phyloP scores from a whole-genome alignment of 2,113 vertebrate genomes.

The Phrynocephalus versicolor region DNA sequence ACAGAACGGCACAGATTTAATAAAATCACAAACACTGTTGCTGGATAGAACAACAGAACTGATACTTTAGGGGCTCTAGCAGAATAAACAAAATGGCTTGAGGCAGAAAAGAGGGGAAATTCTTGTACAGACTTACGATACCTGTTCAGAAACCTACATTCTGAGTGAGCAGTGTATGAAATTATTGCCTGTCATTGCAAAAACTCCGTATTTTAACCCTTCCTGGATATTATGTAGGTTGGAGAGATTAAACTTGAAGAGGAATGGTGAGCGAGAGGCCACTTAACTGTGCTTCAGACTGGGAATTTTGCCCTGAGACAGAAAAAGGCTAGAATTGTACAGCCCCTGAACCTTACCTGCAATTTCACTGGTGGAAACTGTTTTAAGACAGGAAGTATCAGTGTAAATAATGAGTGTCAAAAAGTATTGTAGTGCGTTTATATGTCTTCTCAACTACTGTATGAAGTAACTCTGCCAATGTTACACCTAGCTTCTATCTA shows the following conservation, averaged over 20 bases:
- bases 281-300: not conserved
- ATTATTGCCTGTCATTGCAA: not conserved
- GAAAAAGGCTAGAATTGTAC: not conserved
- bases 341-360: not conserved
- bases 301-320: not conserved
- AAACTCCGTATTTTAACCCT: not conserved
- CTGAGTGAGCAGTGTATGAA: not conserved
- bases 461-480: not conserved
- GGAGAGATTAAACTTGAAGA: not conserved
- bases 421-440: not conserved
- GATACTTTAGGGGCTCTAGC: no score
- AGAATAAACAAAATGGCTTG: not conserved
- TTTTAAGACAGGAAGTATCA: not conserved
- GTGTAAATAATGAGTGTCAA: not conserved
- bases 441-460: not conserved
- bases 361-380: not conserved
- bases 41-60: not conserved
- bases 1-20: not conserved
- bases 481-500: not conserved
- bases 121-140: not conserved
- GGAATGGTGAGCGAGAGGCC: not conserved
- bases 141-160: not conserved
- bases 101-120: not conserved
- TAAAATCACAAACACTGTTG: not conserved
- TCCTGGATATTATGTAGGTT: not conserved